These are phyloP conservation scores for Pogonocichla stellata DNA, from an alignment of 2,113 vertebrate species.

Conservation along the genomic window DNA sequence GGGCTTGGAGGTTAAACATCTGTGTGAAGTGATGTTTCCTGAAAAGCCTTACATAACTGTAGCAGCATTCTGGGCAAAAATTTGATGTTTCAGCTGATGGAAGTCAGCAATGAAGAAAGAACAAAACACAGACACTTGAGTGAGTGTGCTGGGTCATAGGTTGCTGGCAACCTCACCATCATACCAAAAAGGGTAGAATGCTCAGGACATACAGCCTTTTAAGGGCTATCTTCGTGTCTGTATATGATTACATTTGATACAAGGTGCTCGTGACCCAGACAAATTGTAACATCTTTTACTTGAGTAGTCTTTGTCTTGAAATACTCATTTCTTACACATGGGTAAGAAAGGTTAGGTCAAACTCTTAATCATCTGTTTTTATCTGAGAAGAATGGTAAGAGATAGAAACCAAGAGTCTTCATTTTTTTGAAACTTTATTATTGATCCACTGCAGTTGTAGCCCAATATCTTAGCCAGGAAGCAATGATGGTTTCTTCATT, in stretches of 20 bases:
- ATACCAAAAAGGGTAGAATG: neutral
- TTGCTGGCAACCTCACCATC: neutral
- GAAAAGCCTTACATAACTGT: slow-evolving; percentile 66
- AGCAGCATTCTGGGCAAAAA: slow-evolving; percentile 1
- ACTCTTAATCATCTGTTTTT: neutral
- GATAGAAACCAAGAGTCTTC: neutral
- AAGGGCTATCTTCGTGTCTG: neutral
- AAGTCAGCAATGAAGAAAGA: neutral
- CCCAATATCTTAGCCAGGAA: neutral
- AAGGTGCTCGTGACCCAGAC: neutral
- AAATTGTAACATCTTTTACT: neutral
- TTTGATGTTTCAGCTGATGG: slow-evolving; percentile 23
- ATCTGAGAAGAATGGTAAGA: neutral
- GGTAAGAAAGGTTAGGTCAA: neutral
- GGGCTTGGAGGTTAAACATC: slow-evolving; percentile 66
- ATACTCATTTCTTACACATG: neutral
- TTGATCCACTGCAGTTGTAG: accelerated
- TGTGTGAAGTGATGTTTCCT: slow-evolving; percentile 64
- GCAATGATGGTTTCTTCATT: neutral
- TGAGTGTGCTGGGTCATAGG: neutral
- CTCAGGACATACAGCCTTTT: slow-evolving; percentile 18
- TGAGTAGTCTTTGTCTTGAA: neutral
- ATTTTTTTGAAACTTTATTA: neutral
- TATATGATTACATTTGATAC: neutral
- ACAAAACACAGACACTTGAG: neutral